Conservation (phyloP, 2,888 invertebrate genomes). For the Drosophila anceps region DNA sequence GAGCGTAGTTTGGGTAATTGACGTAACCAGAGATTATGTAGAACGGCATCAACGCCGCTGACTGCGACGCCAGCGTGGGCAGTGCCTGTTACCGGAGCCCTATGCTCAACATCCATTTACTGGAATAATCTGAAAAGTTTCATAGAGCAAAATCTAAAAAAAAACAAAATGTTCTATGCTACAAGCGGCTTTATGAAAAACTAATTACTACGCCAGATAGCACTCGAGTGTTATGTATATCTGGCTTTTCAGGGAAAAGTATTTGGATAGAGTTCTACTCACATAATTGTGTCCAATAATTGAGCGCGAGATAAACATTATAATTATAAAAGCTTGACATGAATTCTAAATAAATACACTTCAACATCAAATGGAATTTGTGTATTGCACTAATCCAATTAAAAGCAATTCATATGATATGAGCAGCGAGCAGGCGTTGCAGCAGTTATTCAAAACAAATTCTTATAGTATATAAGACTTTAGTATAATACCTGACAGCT, state of each 20-base stretch:
- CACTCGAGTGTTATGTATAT: background rate
- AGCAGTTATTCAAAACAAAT: no score
- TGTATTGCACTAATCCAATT: no score
- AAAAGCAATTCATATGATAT: no score
- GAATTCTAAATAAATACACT: no score
- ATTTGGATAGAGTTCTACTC: background rate
- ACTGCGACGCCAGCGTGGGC: slow-evolving; percentile 8
- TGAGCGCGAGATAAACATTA: no score
- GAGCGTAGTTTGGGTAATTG: slow-evolving; percentile 76
- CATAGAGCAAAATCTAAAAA: background rate
- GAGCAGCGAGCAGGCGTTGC: no score
- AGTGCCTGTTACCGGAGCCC: background rate
- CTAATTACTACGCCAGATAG: background rate
- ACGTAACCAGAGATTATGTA: slow-evolving; percentile 74
- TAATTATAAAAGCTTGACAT: no score
- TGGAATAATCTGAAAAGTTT: slow-evolving; percentile 5
- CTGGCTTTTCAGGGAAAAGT: background rate
- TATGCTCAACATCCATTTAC: slow-evolving; percentile 3
- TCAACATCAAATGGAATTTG: no score
- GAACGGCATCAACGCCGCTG: slow-evolving; percentile 19
- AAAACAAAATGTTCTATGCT: background rate
- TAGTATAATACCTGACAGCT: no score
- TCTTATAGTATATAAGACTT: no score
- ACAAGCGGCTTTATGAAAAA: background rate
- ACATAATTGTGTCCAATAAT: no score